Evolutionary conservation across 2,888 invertebrate genomes (phyloP).

Genomic region (Crepidodera aurea): DNA sequence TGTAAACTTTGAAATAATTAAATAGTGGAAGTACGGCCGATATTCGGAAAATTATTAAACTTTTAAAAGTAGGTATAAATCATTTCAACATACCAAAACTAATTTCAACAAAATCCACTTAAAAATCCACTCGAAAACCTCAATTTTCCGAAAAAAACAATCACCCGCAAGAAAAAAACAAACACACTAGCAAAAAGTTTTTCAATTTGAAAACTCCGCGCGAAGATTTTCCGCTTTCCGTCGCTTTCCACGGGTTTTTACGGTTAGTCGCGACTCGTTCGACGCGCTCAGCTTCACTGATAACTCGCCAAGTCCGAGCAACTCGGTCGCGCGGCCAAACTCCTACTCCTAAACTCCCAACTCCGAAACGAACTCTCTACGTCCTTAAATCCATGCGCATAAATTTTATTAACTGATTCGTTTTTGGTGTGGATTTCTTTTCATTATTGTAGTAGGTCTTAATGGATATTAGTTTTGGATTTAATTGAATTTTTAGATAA

Average conservation of each 20-base stretch:
- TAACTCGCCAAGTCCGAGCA: constrained; percentile 4
- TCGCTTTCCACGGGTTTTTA: neutral
- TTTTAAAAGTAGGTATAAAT: too few species aligned
- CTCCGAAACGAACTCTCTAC: constrained; percentile 3
- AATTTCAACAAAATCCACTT: too few species aligned
- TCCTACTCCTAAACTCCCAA: constrained; percentile 26
- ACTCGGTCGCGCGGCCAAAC: constrained; percentile 1
- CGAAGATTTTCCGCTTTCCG: constrained; percentile 1
- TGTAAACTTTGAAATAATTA: too few species aligned
- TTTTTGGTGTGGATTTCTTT: constrained; percentile 18
- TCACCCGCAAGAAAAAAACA: neutral
- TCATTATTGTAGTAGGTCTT: constrained; percentile 7
- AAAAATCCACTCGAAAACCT: neutral
- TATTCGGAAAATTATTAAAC: too few species aligned
- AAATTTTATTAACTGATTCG: constrained; percentile 27
- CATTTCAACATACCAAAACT: neutral
- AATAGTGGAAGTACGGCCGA: too few species aligned
- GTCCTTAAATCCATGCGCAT: constrained; percentile 34
- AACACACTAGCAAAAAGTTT: constrained; percentile 13
- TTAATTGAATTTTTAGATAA: neutral
- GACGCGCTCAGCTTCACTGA: constrained; percentile 19
- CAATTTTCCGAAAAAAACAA: neutral
- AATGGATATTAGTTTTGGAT: constrained; percentile 18
- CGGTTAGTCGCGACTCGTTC: constrained; percentile 4
- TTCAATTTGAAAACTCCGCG: constrained; percentile 10